These are phyloP conservation scores for Rhinoraja longicauda DNA, from an alignment of 2,797 vertebrate genomes.

Conservation along the genomic window DNA sequence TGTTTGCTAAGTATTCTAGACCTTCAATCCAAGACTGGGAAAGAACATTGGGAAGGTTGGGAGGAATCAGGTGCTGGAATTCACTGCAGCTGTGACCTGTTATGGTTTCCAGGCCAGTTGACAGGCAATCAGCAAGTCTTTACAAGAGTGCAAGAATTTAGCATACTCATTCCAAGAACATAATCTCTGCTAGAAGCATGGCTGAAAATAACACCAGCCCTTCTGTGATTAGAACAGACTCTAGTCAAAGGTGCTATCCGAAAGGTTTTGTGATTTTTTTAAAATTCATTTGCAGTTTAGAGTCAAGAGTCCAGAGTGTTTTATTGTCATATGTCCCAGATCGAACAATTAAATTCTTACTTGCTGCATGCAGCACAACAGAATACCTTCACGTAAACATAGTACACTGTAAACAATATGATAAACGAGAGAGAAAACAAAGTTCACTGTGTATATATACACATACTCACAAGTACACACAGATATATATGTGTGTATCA, in stretches of 20 bases:
- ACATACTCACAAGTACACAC: no score
- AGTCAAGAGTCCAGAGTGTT: no score
- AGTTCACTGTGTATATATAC: no score
- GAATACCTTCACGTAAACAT: no score
- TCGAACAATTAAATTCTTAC: no score
- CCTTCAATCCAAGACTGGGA: background rate
- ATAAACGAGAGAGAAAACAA: no score
- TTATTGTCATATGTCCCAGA: no score
- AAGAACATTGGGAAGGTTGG: background rate
- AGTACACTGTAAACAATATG: no score
- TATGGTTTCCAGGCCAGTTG: slow-evolving; percentile 18
- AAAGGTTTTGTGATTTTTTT: background rate
- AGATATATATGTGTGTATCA: no score
- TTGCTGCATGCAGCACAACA: no score
- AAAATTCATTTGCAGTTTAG: background rate
- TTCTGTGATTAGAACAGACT: background rate
- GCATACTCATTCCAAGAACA: background rate
- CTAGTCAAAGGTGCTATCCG: background rate
- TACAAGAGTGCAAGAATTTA: background rate
- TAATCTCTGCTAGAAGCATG: background rate
- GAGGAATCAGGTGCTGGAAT: slow-evolving; percentile 9
- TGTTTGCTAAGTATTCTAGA: background rate
- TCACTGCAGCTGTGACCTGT: slow-evolving; percentile 11
- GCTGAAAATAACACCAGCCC: slow-evolving; percentile 4
- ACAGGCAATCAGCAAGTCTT: background rate